Percentiles rank a stretch among this genome's conserved stretches.
phyloP scores from a whole-genome alignment of 2,888 invertebrate species.

The Kuschelorhynchus macadamiae region DNA sequence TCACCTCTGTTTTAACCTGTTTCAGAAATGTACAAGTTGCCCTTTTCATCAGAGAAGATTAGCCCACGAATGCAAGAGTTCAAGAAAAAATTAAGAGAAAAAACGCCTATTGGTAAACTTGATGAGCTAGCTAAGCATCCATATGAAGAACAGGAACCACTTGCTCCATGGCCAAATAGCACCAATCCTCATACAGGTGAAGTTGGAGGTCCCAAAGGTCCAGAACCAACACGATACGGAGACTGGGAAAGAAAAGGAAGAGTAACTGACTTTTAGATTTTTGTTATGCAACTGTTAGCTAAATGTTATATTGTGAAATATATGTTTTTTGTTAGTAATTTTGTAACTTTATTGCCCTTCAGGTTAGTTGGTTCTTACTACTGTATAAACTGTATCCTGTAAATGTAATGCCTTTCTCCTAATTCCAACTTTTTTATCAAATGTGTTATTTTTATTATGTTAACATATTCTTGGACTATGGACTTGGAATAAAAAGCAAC shows the following conservation, averaged over 20 bases:
- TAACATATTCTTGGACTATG: too few relatives aligned
- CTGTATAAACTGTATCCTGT: too few relatives aligned
- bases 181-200: slow-evolving; percentile 95
- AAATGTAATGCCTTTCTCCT: too few relatives aligned
- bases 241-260: slow-evolving; percentile 99
- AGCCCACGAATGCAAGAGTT: slow-evolving; percentile 78
- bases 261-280: slow-evolving; percentile 85
- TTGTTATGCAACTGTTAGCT: background rate
- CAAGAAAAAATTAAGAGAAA: slow-evolving; percentile 79
- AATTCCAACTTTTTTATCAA: too few relatives aligned
- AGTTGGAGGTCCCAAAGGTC: slow-evolving; percentile 94
- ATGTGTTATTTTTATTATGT: too few relatives aligned
- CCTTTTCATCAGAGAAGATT: slow-evolving; percentile 61
- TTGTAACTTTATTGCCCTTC: too few relatives aligned
- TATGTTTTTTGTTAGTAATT: background rate
- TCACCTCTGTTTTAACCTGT: too few relatives aligned
- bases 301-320: background rate
- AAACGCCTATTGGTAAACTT: slow-evolving; percentile 78
- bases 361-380: too few relatives aligned
- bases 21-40: slow-evolving; percentile 12
- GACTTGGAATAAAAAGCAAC: too few relatives aligned
- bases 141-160: slow-evolving; percentile 85
- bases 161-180: slow-evolving; percentile 88
- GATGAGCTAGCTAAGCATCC: slow-evolving; percentile 83
- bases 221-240: slow-evolving; percentile 98